Evolutionary conservation across 2,888 invertebrate species (phyloP).

Genomic region (Torymus aiolomorphi): DNA sequence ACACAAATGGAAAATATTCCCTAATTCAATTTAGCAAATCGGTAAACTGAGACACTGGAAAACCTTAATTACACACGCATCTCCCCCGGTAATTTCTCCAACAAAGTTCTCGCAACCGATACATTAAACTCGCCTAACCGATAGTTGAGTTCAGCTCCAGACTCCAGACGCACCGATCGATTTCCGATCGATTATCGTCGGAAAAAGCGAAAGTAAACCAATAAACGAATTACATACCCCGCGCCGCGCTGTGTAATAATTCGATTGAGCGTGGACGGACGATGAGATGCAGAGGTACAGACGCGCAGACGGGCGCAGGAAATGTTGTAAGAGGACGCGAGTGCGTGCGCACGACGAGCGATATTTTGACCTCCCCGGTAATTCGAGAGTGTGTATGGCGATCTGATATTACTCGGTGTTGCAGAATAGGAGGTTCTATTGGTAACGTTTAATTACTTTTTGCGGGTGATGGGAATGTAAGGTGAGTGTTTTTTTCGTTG

Average conservation of each 20-base stretch:
- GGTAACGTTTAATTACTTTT: too few species aligned
- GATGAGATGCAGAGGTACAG: too few species aligned
- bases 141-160: neutral
- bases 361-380: too few species aligned
- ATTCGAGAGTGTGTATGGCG: too few species aligned
- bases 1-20: neutral
- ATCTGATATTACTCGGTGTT: too few species aligned
- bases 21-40: constrained; percentile 21
- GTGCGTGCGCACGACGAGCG: too few species aligned
- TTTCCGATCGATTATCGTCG: constrained; percentile 51
- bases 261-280: neutral
- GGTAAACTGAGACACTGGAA: constrained; percentile 11
- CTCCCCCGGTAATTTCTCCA: constrained; percentile 24
- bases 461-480: too few species aligned
- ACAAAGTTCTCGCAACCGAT: constrained; percentile 47
- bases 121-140: constrained; percentile 5
- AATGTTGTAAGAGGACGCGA: too few species aligned
- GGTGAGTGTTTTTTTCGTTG: too few species aligned
- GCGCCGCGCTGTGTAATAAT: constrained; percentile 13
- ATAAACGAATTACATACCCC: constrained; percentile 34
- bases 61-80: constrained; percentile 33
- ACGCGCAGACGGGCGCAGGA: too few species aligned
- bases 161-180: constrained; percentile 34
- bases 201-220: constrained; percentile 43
- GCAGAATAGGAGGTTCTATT: too few species aligned